phyloP scores from a whole-genome alignment of 1,140 invertebrate species.

The Hyles euphorbiae region DNA sequence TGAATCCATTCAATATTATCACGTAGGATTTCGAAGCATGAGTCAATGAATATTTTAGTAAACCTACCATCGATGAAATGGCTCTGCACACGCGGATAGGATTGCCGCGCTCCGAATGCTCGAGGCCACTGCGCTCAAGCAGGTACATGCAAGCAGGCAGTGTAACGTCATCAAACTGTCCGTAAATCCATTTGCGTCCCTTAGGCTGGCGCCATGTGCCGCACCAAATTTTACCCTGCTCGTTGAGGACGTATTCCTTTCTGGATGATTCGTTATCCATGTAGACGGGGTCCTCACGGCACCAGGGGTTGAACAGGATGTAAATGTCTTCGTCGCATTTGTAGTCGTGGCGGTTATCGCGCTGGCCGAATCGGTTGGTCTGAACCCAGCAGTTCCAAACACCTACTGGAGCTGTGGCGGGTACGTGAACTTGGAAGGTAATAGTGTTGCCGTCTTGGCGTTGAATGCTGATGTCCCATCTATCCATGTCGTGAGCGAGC shows the following conservation, averaged over 20 bases:
- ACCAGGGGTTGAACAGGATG: conserved; percentile 91
- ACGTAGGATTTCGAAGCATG: background rate
- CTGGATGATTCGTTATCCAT: conserved; percentile 79
- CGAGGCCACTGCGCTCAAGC: conserved; percentile 77
- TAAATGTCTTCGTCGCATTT: conserved; percentile 80
- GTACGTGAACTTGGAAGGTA: conserved; percentile 79
- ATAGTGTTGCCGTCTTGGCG: conserved; percentile 78
- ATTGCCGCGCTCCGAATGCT: conserved; percentile 80
- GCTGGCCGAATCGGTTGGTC: conserved; percentile 75
- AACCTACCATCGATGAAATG: conserved; percentile 81
- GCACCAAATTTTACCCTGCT: conserved; percentile 86
- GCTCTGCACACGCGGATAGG: conserved; percentile 82
- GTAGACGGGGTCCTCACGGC: conserved; percentile 81
- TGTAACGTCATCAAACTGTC: conserved; percentile 83
- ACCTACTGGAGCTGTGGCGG: conserved; percentile 79
- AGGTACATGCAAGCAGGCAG: conserved; percentile 80
- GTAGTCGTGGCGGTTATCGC: conserved; percentile 74
- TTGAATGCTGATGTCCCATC: conserved; percentile 79
- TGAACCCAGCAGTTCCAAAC: conserved; percentile 81
- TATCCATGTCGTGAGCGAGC: conserved; percentile 74
- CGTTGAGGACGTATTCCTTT: conserved; percentile 85
- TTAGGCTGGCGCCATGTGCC: conserved; percentile 80
- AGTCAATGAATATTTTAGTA: background rate
- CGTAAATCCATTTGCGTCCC: conserved; percentile 85
- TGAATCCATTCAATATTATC: background rate